A percentile compares a stretch with the other conserved stretches of the same genome.
These are phyloP conservation scores for Seriola quinqueradiata DNA, from an alignment of 2,113 vertebrate genomes.

Conservation along the genomic window DNA sequence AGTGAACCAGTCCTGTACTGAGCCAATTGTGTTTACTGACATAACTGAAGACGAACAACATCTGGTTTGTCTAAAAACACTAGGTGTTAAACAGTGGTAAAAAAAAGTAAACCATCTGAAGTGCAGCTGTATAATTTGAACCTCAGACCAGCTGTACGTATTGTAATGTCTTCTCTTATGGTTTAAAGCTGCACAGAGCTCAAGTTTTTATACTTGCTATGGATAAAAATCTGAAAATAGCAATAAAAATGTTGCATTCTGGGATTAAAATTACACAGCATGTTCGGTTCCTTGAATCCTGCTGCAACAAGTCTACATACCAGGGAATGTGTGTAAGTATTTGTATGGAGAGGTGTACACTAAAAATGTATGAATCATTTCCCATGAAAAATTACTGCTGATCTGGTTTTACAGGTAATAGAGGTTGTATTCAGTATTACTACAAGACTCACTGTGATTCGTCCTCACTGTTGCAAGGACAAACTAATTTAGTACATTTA, in stretches of 20 bases:
- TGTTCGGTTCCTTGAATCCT: slow-evolving; percentile 47
- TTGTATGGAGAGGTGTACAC: slow-evolving; percentile 29
- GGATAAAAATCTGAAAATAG: slow-evolving; percentile 23
- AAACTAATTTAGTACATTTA: not conserved
- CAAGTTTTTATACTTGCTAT: not conserved
- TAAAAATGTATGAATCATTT: slow-evolving; percentile 32
- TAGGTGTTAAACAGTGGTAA: slow-evolving; percentile 27
- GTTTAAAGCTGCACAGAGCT: not conserved
- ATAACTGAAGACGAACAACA: slow-evolving; percentile 35
- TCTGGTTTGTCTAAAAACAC: slow-evolving; percentile 46
- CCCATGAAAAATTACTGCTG: slow-evolving; percentile 21
- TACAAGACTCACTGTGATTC: not conserved
- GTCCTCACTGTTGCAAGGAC: not conserved
- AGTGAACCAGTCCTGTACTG: not conserved
- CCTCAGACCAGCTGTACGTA: slow-evolving; percentile 41
- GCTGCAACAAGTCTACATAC: slow-evolving; percentile 76
- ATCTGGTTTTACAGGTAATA: not conserved
- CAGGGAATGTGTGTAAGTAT: slow-evolving; percentile 43
- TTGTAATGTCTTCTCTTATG: slow-evolving; percentile 25
- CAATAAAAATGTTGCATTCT: slow-evolving; percentile 52
- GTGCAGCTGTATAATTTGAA: slow-evolving; percentile 43
- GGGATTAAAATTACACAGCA: slow-evolving; percentile 61
- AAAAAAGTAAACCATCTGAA: slow-evolving; percentile 40
- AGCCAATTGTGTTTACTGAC: not conserved
- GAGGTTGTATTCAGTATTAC: not conserved